Evolutionary conservation across 2,113 vertebrate genomes (phyloP).

Genomic region (Eretmodus cyanostictus): DNA sequence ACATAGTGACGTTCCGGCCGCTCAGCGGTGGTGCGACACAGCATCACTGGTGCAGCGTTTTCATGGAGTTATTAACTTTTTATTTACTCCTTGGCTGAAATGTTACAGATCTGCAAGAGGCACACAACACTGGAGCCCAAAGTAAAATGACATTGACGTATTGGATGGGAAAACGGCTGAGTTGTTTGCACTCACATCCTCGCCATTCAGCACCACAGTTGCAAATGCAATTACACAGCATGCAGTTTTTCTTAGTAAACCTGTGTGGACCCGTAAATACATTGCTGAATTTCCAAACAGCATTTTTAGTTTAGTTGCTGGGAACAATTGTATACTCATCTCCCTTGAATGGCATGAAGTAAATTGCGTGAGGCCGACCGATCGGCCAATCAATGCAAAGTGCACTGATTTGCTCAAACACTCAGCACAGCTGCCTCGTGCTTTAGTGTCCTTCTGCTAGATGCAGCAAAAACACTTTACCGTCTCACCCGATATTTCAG

Average conservation of each 20-base stretch:
- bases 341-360: slow-evolving; percentile 5
- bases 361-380: neutral
- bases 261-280: neutral
- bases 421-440: slow-evolving; percentile 5
- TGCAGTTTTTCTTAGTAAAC: neutral
- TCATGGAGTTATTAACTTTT: neutral
- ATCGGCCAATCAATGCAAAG: slow-evolving; percentile 32
- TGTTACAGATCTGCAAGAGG: neutral
- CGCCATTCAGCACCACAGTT: neutral
- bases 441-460: slow-evolving; percentile 12
- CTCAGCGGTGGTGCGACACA: slow-evolving; percentile 10
- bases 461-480: slow-evolving; percentile 14
- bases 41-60: neutral
- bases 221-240: neutral
- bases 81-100: neutral
- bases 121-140: neutral
- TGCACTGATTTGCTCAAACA: slow-evolving; percentile 23
- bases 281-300: neutral
- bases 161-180: neutral
- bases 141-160: neutral
- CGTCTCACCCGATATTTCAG: slow-evolving; percentile 27
- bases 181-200: neutral
- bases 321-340: neutral
- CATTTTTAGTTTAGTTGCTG: neutral
- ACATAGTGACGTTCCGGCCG: neutral